Conservation (phyloP, 2,888 invertebrate species). For the Eilema griseolum region DNA sequence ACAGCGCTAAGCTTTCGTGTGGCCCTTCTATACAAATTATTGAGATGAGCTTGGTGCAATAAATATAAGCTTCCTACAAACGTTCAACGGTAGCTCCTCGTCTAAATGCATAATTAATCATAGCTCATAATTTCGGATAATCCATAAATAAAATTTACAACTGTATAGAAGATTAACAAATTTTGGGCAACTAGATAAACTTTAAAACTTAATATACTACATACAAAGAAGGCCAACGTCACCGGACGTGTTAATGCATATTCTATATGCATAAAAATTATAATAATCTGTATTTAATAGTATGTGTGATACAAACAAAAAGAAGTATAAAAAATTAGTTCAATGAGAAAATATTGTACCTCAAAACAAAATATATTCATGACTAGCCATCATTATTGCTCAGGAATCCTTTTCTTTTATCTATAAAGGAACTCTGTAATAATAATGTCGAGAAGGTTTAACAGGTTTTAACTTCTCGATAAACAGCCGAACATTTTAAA, state of each 20-base stretch:
- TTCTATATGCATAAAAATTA: constrained; percentile 45
- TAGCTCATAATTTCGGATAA: constrained; percentile 1
- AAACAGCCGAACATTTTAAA: neutral
- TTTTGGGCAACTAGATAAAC: constrained; percentile 35
- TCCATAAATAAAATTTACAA: constrained; percentile 20
- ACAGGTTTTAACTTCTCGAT: neutral
- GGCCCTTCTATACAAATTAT: neutral
- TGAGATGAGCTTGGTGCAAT: neutral
- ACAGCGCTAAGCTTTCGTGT: neutral
- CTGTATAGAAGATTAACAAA: constrained; percentile 43
- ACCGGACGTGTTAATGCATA: constrained; percentile 38
- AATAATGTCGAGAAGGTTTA: neutral
- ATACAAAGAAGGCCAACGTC: constrained; percentile 28
- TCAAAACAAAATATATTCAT: constrained; percentile 10
- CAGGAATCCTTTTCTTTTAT: neutral
- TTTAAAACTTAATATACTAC: constrained; percentile 47
- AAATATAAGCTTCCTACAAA: neutral
- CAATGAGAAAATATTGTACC: constrained; percentile 34
- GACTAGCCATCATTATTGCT: constrained; percentile 2
- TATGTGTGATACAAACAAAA: constrained; percentile 36
- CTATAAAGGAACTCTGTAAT: neutral
- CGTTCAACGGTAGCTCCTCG: neutral
- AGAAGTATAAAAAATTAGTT: constrained; percentile 24
- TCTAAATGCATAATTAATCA: neutral
- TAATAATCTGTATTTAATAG: constrained; percentile 53